Conservation (phyloP, 2,113 vertebrate species). For the Megaceryle maxima region DNA sequence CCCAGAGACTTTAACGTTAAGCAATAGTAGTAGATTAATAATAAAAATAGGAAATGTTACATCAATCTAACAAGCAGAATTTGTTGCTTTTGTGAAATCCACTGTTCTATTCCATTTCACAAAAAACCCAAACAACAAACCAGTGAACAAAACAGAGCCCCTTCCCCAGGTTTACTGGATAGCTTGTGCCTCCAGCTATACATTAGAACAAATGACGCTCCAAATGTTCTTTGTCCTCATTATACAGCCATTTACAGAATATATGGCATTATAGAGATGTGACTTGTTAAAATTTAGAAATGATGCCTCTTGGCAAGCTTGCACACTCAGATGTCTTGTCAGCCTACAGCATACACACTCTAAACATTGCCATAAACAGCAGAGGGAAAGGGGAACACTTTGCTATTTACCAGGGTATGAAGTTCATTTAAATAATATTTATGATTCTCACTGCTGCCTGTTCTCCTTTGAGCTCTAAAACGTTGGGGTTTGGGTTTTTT, state of each 20-base stretch:
- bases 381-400: neutral
- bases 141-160: neutral
- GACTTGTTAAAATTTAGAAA: neutral
- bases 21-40: neutral
- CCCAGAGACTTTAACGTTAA: neutral
- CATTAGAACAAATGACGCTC: neutral
- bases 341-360: neutral
- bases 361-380: neutral
- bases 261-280: neutral
- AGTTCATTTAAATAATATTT: neutral
- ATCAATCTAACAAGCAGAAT: neutral
- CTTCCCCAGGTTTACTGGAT: neutral
- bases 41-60: neutral
- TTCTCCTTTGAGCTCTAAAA: neutral
- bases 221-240: neutral
- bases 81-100: neutral
- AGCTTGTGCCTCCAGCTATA: neutral
- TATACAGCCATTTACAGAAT: neutral
- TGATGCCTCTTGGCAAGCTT: rapidly evolving
- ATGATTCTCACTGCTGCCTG: neutral
- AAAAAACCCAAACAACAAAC: neutral
- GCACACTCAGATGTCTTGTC: neutral
- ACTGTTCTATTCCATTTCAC: neutral
- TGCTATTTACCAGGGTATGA: neutral
- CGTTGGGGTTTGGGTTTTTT: neutral